A percentile compares a stretch with the other conserved stretches of the same genome.
These are phyloP conservation scores for Myotis daubentonii DNA, from an alignment of 2,797 vertebrate genomes.

Conservation along the genomic window DNA sequence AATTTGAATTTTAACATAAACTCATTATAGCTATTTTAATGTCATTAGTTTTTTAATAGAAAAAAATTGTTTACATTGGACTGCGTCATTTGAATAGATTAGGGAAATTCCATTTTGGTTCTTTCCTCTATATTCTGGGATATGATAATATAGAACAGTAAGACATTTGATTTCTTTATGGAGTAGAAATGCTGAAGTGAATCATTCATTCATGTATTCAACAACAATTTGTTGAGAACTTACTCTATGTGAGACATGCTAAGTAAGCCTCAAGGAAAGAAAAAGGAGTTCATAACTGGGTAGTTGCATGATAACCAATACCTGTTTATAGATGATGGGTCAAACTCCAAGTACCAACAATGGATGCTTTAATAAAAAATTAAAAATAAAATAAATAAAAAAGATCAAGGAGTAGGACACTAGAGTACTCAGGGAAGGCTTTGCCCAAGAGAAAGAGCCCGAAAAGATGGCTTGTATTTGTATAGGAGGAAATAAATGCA, in stretches of 20 bases:
- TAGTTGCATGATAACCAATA: not conserved
- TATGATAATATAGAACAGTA: not conserved
- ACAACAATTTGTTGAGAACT: not conserved
- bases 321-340: not conserved
- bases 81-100: not conserved
- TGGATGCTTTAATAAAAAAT: not conserved
- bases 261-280: not conserved
- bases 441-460: not conserved
- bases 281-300: not conserved
- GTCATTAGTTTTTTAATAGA: not conserved
- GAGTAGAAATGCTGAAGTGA: not conserved
- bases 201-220: slow-evolving; percentile 15
- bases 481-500: not conserved
- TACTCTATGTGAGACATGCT: not conserved
- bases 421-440: not conserved
- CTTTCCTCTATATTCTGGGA: slow-evolving; percentile 10
- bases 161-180: slow-evolving; percentile 14
- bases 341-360: not conserved
- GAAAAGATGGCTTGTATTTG: not conserved
- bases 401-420: not conserved
- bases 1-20: slow-evolving; percentile 24
- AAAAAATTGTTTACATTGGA: not conserved
- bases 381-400: not conserved
- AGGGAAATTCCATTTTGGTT: slow-evolving; percentile 54
- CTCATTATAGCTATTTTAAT: slow-evolving; percentile 1